Evolutionary conservation across 2,797 vertebrate species (phyloP).

Genomic region (Heterohyrax brucei): DNA sequence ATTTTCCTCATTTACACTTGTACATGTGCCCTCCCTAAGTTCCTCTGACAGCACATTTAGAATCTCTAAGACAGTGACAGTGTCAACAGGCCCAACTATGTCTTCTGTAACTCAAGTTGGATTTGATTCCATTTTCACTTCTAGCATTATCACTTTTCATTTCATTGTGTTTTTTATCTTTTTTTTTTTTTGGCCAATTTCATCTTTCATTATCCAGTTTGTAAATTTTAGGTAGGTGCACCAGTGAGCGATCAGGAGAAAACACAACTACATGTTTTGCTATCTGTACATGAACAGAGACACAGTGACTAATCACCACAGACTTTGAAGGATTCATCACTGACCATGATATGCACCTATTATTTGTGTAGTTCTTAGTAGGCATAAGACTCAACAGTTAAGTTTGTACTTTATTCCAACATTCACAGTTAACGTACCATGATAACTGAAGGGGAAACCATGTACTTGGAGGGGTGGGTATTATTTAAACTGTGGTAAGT

Average conservation of each 20-base stretch:
- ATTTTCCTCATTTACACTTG: neutral
- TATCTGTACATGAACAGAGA: neutral
- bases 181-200: neutral
- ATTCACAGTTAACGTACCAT: neutral
- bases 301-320: neutral
- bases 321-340: neutral
- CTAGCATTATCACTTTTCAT: neutral
- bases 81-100: neutral
- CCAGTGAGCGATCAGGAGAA: neutral
- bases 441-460: neutral
- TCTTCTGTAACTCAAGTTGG: neutral
- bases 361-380: too few relatives aligned
- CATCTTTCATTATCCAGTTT: neutral
- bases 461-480: neutral
- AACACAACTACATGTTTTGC: neutral
- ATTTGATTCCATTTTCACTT: neutral
- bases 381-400: too few relatives aligned
- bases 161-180: neutral
- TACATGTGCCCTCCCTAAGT: neutral
- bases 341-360: fast-evolving
- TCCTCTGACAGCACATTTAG: neutral
- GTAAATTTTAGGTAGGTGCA: neutral
- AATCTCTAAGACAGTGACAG: neutral
- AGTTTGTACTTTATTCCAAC: too few relatives aligned
- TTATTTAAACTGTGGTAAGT: neutral